Evolutionary conservation across 2,888 invertebrate species (phyloP).

Genomic region (Pinctada fucata): DNA sequence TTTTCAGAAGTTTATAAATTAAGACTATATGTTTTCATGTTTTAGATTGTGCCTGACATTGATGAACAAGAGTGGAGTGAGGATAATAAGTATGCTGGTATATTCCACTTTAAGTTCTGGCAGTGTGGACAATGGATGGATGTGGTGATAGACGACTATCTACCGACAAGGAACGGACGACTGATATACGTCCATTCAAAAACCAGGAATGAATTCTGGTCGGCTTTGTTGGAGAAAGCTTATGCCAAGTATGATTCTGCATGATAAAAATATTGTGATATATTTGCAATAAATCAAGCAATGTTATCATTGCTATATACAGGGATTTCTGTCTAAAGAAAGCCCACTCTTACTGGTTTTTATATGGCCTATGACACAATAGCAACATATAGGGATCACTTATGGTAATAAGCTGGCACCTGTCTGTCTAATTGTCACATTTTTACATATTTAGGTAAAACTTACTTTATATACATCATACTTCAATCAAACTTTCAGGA

Average conservation of each 20-base stretch:
- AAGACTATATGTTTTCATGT: conserved; percentile 1
- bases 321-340: no score
- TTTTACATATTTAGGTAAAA: no score
- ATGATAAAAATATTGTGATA: not conserved
- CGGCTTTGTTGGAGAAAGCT: conserved; percentile 88
- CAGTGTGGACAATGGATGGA: conserved; percentile 88
- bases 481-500: no score
- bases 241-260: conserved; percentile 82
- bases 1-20: no score
- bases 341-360: no score
- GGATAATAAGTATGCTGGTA: conserved; percentile 81
- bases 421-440: no score
- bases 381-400: no score
- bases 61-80: conserved; percentile 64
- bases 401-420: no score
- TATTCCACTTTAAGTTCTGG: conserved; percentile 93
- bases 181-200: conserved; percentile 82
- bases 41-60: conserved; percentile 66
- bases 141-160: conserved; percentile 79
- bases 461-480: no score
- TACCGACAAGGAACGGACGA: conserved; percentile 83
- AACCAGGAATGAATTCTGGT: conserved; percentile 84
- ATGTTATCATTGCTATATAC: no score
- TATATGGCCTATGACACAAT: no score
- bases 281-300: no score